Conservation (phyloP, 2,113 vertebrate genomes). For the Elephantulus edwardii region DNA sequence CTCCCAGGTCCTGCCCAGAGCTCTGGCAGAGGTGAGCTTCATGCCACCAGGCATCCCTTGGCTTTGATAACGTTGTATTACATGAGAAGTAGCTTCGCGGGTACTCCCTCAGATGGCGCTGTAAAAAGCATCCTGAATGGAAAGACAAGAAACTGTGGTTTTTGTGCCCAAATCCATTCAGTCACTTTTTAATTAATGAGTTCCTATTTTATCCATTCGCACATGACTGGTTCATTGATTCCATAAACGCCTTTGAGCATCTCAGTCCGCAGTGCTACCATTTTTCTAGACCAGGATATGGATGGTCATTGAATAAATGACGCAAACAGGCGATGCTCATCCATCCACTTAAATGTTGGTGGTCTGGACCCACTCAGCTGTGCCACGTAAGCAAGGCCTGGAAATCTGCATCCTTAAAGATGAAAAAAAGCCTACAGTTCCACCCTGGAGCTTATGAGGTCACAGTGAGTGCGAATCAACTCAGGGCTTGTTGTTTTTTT, state of each 20-base stretch:
- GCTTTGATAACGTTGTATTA: accelerated
- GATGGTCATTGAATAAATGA: neutral
- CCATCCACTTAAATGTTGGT: neutral
- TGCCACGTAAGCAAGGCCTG: neutral
- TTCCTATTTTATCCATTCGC: neutral
- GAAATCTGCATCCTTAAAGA: neutral
- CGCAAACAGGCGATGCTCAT: neutral
- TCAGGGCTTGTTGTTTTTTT: neutral
- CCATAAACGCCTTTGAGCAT: neutral
- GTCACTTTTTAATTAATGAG: neutral
- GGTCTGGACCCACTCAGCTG: neutral
- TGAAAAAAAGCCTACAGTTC: neutral
- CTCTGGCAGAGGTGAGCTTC: neutral
- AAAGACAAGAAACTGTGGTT: neutral
- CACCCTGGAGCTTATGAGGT: neutral
- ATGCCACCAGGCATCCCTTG: too few relatives aligned
- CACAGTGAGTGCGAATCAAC: neutral
- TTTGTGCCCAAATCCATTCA: neutral
- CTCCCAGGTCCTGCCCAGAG: neutral
- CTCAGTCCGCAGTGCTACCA: neutral
- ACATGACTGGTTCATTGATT: neutral
- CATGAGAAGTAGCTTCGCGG: neutral
- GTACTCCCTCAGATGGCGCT: neutral
- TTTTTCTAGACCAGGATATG: too few relatives aligned
- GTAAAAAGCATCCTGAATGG: neutral